A percentile compares a stretch with the other conserved stretches of the same genome.
These are phyloP conservation scores for Pharmacophagus antenor DNA, from an alignment of 2,888 invertebrate species.

Conservation along the genomic window DNA sequence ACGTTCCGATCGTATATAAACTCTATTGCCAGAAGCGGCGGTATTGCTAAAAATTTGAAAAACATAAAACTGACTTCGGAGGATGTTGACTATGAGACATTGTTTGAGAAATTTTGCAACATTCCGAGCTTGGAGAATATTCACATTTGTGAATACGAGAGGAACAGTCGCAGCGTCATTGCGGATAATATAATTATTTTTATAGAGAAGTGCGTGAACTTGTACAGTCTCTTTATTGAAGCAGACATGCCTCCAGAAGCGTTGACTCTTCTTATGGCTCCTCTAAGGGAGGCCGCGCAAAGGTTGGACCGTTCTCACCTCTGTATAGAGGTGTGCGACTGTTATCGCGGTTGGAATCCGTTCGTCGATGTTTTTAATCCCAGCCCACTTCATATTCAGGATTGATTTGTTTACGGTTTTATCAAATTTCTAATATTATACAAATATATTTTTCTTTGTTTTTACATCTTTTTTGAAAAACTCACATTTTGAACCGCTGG, in stretches of 20 bases:
- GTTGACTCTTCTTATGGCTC: constrained; percentile 41
- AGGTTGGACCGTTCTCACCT: constrained; percentile 39
- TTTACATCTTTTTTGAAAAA: too few relatives aligned
- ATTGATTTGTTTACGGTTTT: constrained; percentile 10
- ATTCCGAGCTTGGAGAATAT: constrained; percentile 46
- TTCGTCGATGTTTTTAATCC: constrained; percentile 52
- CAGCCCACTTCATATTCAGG: constrained; percentile 46
- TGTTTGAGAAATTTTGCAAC: constrained; percentile 42
- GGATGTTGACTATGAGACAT: constrained; percentile 44
- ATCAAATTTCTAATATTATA: neutral
- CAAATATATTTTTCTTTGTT: neutral
- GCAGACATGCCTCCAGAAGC: constrained; percentile 43
- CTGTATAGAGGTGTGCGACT: constrained; percentile 44
- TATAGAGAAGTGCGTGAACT: constrained; percentile 40
- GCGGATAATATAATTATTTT: constrained; percentile 35
- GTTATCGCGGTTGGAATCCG: constrained; percentile 48
- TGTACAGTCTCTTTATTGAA: constrained; percentile 51
- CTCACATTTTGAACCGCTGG: too few relatives aligned
- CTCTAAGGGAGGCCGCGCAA: constrained; percentile 40
- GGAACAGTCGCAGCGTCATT: constrained; percentile 34
- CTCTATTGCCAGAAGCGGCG: constrained; percentile 39
- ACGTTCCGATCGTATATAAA: constrained; percentile 37
- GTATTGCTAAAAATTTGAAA: constrained; percentile 40
- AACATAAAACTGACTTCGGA: constrained; percentile 47
- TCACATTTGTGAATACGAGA: constrained; percentile 47